Evolutionary conservation across 2,797 vertebrate genomes (phyloP).

Genomic region (Anabas testudineus): DNA sequence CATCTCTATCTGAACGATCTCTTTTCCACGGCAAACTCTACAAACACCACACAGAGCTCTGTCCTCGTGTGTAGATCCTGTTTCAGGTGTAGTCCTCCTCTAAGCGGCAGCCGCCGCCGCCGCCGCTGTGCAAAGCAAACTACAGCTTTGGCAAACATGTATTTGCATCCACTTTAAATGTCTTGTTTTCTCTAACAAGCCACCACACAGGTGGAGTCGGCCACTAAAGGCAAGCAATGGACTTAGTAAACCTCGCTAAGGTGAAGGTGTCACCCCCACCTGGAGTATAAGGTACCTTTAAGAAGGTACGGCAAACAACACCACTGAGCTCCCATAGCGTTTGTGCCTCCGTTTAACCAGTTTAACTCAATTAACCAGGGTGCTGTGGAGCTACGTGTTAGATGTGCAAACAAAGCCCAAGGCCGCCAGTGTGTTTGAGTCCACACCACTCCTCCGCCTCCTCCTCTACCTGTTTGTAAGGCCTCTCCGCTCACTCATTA

Average conservation of each 20-base stretch:
- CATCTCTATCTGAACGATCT: background rate
- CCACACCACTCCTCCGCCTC: conserved; percentile 32
- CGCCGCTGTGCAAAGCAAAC: conserved; percentile 33
- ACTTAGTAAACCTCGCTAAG: conserved; percentile 8
- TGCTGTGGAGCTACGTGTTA: conserved; percentile 47
- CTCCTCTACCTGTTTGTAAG: conserved; percentile 1
- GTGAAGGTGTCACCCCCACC: background rate
- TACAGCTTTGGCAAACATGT: conserved; percentile 28
- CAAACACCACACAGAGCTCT: conserved; percentile 35
- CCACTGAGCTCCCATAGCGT: background rate
- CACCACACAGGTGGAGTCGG: conserved; percentile 27
- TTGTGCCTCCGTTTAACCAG: background rate
- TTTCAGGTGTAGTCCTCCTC: conserved; percentile 26
- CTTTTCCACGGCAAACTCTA: conserved; percentile 14
- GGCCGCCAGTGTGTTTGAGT: conserved; percentile 45
- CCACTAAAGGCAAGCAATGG: background rate
- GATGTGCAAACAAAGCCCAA: conserved; percentile 75
- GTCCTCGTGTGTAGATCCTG: conserved; percentile 51
- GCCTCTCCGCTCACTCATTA: conserved; percentile 58
- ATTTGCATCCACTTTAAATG: conserved; percentile 75
- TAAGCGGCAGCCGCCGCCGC: conserved; percentile 2
- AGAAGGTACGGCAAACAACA: background rate
- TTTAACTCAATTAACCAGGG: conserved; percentile 10
- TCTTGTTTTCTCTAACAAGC: conserved; percentile 39
- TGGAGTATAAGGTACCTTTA: background rate